Evolutionary conservation across 1,140 invertebrate genomes (phyloP), one percentile per base, ranked within the genome.

Genomic region (Archivesica marissinica): DNA sequence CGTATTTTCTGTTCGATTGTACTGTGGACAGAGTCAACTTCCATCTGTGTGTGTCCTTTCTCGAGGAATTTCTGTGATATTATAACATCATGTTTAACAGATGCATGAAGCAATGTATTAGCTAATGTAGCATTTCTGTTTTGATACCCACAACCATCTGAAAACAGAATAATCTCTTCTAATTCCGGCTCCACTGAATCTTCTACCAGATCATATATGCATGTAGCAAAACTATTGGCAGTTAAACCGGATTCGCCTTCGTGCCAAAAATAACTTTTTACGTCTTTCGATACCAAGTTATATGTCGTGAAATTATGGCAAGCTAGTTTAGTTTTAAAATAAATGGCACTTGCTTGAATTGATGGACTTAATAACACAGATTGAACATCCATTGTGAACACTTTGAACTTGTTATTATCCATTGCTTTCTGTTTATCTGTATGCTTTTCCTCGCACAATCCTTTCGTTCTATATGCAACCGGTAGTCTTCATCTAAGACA

Each of bases 271-370:
- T 74, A 70, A 38, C 66, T 41, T 74, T 39, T 74, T 3, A 56
- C 64, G 13, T 70, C 52, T 25, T 74, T 70, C 23, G 47, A 44
- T 35, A 28, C 1, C 17, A 82, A 25, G 30, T 82, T 35, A 41
- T 68, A 82, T 11, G 74, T 35, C 23, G 79, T 82, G 25, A 82
- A 72, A 44, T 82, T 82, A 39, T 82, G 79, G 20, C 44, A 59
- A 11, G 79, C 52, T 13, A 82, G 68, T 47, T 82, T 82, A 17
- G 66, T 72, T 44, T 82, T 82, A 44, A 72, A 82, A 82, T 82
- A 82, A 6, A 82, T 17, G 9, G 79, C 79, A 74, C 68, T 82
- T 30, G 79, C 52, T 6, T 82, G 13, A 28, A 82, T n/a, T 44
- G 15, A 72, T 59, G 68, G 79, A 50, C 25, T 56, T 15, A 82